A percentile compares a stretch with the other conserved stretches of the same genome.
These are phyloP conservation scores for Cotesia typhae DNA, from an alignment of 1,140 invertebrate species.

Conservation along the genomic window DNA sequence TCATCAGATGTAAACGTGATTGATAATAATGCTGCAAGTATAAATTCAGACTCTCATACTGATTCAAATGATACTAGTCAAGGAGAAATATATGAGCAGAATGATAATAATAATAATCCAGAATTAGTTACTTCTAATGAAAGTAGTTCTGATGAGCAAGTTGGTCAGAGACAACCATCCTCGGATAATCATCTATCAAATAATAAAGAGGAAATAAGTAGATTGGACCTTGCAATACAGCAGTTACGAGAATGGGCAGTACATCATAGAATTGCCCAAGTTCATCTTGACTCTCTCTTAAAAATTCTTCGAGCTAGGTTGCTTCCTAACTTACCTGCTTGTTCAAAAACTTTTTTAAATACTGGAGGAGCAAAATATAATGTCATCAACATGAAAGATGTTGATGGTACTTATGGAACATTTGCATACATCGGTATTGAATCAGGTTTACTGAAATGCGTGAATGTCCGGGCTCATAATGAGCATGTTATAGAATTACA, in stretches of 20 bases:
- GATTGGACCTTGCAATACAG: constrained; percentile 1
- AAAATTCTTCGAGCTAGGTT: constrained; percentile 26
- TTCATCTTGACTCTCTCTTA: constrained; percentile 28
- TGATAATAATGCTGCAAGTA: background rate
- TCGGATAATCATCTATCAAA: background rate
- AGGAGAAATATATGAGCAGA: background rate
- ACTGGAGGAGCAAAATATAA: too few relatives aligned
- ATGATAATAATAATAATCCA: background rate
- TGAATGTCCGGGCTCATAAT: too few relatives aligned
- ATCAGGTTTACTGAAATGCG: too few relatives aligned
- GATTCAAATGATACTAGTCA: background rate
- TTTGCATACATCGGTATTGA: too few relatives aligned
- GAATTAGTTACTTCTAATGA: background rate
- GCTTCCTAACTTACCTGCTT: constrained; percentile 26
- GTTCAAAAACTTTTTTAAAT: constrained; percentile 33
- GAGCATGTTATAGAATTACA: too few relatives aligned
- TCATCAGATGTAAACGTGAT: background rate
- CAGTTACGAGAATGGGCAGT: constrained; percentile 13
- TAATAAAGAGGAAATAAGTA: background rate
- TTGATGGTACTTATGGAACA: too few relatives aligned
- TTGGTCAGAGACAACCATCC: background rate
- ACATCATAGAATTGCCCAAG: constrained; percentile 18
- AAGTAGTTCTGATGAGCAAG: constrained; percentile 7
- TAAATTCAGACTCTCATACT: background rate
- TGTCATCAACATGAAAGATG: too few relatives aligned